Conservation (phyloP, 2,888 invertebrate genomes). For the Drosophila birchii region DNA sequence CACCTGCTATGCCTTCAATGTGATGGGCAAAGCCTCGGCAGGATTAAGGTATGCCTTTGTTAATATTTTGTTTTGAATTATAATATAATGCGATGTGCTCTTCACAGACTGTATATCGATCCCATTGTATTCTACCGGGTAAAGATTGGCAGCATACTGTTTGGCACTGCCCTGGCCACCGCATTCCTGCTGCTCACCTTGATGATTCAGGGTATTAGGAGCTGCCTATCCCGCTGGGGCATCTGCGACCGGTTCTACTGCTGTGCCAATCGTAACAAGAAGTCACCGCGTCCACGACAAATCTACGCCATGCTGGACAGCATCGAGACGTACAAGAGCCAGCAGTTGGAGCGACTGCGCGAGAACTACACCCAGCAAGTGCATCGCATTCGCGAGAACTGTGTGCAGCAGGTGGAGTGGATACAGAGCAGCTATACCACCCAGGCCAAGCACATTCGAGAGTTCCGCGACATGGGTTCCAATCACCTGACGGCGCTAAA, state of each 20-base stretch:
- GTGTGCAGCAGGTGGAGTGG: conserved; percentile 96
- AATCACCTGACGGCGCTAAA: conserved; percentile 93
- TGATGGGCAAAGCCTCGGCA: conserved; percentile 91
- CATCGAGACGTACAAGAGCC: conserved; percentile 95
- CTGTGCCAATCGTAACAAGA: conserved; percentile 88
- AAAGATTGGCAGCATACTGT: conserved; percentile 92
- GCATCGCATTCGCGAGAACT: conserved; percentile 96
- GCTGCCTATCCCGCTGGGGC: conserved; percentile 84
- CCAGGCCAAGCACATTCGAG: conserved; percentile 93
- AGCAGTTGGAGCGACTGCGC: conserved; percentile 93
- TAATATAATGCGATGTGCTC: not conserved
- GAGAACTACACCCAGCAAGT: conserved; percentile 97
- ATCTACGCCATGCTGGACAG: conserved; percentile 95
- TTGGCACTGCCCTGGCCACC: conserved; percentile 92
- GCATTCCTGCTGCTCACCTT: conserved; percentile 92
- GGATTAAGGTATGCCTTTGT: conserved; percentile 86
- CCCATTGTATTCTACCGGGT: conserved; percentile 93
- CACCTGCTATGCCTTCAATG: conserved; percentile 93
- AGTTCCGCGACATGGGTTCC: conserved; percentile 96
- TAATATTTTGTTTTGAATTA: not conserved
- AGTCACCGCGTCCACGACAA: conserved; percentile 92
- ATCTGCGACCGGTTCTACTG: conserved; percentile 89
- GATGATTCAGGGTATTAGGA: conserved; percentile 90
- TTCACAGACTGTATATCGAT: conserved; percentile 90
- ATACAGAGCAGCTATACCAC: conserved; percentile 95